Evolutionary conservation across 2,797 vertebrate species (phyloP), one percentile per base, ranked within the genome.

Genomic region (Limosa lapponica): DNA sequence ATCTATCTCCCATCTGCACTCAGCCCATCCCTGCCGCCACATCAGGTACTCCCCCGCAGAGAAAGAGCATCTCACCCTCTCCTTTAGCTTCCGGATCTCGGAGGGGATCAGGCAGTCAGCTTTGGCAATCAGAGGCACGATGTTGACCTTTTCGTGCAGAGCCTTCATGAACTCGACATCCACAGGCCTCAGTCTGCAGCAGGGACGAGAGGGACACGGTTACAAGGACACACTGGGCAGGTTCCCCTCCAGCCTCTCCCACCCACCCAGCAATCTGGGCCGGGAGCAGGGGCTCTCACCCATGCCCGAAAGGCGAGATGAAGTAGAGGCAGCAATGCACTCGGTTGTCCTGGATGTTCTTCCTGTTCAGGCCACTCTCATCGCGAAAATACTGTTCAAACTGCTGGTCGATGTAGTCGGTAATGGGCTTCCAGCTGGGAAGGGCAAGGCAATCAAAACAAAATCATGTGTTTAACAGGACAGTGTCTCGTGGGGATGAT

Each of bases 301-400:
- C 99, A 0, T 99, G 99, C 43, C 99, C 99, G 5, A 99, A 99
- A 2, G 99, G 99, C 2, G 99, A 99, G 92, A 99, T 99, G 97
- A 99, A 99, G 97, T 99, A 99, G 8, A 99, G 98, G 95, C 99
- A 99, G 97, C 99, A 99, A 88, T 99, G 99, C 83, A 99, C 99
- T n/a, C 99, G 94, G 98, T 99, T 99, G 97, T 99, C 99, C 94
- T 99, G 98, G 96, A 99, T 99, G 97, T 99, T 99, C 98, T 99
- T 99, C 71, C 99, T 98, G 98, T 99, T 99, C 85, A 99, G 98
- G 39, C 99, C 99, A 0, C 99, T 99, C 97, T 99, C 99, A 7
- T 99, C 99, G 28, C 99, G 99, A 98, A 99, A 99, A 96, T 99
- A 99, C 86, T 99, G 99, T 66, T 99, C 99, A 88, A 99, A 99